Evolutionary conservation across 92 coral and sea anemone genomes (phyloP), one percentile per base, ranked within the genome.

Genomic region (Phenganax stokvisi): DNA sequence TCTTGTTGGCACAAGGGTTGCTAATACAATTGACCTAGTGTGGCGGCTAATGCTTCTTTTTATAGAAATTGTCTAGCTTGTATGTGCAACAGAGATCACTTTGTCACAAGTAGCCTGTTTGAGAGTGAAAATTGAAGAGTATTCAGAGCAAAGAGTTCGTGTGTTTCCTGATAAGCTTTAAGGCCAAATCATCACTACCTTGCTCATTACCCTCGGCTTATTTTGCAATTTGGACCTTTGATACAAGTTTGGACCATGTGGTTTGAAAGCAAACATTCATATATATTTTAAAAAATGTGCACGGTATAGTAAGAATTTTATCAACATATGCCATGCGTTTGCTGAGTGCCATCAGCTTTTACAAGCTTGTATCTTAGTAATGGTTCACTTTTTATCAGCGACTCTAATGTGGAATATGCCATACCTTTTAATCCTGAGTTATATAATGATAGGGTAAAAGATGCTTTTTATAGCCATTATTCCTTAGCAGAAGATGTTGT

Each of bases 141-240:
- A 59, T 59, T 59, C 17, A 59, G 16, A 59, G 17, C 16, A 59
- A 27, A 16, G 65, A 5, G 12, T 59, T 10, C 6, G 3, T 5
- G 17, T 59, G 12, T 59, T 59, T 27, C 65, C 65, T 27, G 58
- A 59, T 12, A 9, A 15, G 44, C 66, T 54, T 47, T 88, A 16
- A 88, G 82, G 64, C 91, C 91, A 8, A 88, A 88, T 44, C 81
- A 80, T 81, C 89, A 88, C 71, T 88, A 85, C 51, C 78, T 88
- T 58, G 75, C 86, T 17, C 91, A 88, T 74, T 88, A 84, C 74
- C 89, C 91, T 59, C 69, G 81, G 75, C 80, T 88, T 62, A 75
- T 85, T 54, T 66, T 88, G 31, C 60, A 83, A 66, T 85, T 87
- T 88, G 91, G 91, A 63, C 91, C 91, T 59, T 78, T 85, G 56